A percentile compares a stretch with the other conserved stretches of the same genome.
Conservation (phyloP, 2,797 vertebrate species). For the Esox masquinongy region DNA sequence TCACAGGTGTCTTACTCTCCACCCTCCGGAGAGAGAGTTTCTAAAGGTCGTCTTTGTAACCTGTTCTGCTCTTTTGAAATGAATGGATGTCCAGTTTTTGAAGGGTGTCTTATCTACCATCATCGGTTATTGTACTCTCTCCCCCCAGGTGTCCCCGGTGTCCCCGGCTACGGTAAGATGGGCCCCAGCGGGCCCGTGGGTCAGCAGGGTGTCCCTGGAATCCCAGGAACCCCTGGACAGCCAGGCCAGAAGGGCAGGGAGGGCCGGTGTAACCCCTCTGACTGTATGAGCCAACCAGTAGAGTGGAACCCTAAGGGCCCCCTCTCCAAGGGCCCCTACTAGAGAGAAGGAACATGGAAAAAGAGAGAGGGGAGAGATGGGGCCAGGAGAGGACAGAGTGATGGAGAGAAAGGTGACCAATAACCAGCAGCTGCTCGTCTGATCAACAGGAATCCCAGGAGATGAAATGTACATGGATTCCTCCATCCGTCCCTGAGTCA, state of each 20-base stretch:
- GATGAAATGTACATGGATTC: constrained; percentile 39
- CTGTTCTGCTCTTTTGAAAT: background rate
- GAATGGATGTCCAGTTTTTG: background rate
- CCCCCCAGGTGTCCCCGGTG: constrained; percentile 84
- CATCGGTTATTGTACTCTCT: background rate
- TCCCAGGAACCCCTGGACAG: constrained; percentile 83
- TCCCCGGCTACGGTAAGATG: constrained; percentile 92
- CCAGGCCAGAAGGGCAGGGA: constrained; percentile 84
- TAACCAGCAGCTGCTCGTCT: constrained; percentile 26
- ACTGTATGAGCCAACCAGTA: constrained; percentile 86
- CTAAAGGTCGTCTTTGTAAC: background rate
- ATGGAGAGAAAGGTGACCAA: constrained; percentile 37
- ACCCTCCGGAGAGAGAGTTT: background rate
- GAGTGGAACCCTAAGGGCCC: constrained; percentile 89
- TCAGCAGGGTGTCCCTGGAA: constrained; percentile 92
- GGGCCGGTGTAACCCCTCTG: constrained; percentile 88
- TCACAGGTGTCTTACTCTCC: background rate
- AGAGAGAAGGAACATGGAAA: constrained; percentile 41
- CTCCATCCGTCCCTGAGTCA: constrained; percentile 29
- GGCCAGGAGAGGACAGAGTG: constrained; percentile 41
- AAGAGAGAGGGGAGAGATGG: constrained; percentile 28
- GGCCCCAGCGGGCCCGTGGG: constrained; percentile 88
- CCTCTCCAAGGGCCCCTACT: constrained; percentile 84
- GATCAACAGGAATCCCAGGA: constrained; percentile 28
- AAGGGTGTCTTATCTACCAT: background rate